Conservation (phyloP, 2,888 invertebrate species). For the Pinctada fucata region DNA sequence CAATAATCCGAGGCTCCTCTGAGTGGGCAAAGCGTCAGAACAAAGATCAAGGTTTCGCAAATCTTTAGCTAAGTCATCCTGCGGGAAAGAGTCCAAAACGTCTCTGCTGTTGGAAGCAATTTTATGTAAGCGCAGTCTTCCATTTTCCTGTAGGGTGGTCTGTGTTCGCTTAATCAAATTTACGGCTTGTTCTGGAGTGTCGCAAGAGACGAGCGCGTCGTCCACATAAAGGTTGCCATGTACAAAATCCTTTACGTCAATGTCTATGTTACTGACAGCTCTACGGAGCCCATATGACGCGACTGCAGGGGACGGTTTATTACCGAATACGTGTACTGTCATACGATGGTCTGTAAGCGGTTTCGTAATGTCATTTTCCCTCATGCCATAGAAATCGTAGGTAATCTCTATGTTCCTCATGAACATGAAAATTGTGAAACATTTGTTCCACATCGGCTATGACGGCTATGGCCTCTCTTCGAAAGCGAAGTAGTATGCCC, state of each 20-base stretch:
- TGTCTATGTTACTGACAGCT: background rate
- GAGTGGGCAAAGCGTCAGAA: slow-evolving; percentile 25
- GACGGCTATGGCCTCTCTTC: background rate
- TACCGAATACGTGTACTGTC: background rate
- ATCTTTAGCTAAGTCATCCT: slow-evolving; percentile 30
- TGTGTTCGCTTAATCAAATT: background rate
- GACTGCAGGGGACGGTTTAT: background rate
- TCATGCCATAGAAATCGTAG: background rate
- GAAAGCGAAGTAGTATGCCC: background rate
- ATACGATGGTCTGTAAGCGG: background rate
- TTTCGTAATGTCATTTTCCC: background rate
- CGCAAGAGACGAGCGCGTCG: background rate
- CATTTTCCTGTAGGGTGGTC: background rate
- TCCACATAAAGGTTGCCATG: background rate
- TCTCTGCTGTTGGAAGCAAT: slow-evolving; percentile 41
- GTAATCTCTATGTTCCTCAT: background rate
- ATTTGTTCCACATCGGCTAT: background rate
- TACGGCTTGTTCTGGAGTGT: background rate
- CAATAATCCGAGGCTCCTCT: slow-evolving; percentile 48
- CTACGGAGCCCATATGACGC: background rate
- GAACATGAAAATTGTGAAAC: background rate
- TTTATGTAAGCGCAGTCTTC: slow-evolving; percentile 43
- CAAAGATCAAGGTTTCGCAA: background rate
- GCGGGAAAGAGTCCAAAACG: slow-evolving; percentile 37
- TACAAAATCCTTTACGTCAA: background rate